phyloP scores from a whole-genome alignment of 2,797 vertebrate species.

The Trachops cirrhosus region DNA sequence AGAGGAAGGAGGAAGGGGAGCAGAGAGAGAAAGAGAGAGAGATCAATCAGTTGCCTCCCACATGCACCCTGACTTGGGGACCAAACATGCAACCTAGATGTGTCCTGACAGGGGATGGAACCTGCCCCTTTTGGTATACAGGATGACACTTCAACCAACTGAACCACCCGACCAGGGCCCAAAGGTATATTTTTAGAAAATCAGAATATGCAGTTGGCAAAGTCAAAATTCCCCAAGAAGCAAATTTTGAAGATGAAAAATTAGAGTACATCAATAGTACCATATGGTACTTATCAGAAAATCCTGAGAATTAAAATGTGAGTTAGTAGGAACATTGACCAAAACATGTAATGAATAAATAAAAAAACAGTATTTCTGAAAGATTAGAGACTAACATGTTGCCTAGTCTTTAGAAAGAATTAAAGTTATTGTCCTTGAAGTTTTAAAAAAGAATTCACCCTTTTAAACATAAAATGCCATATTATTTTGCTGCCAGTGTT shows the following conservation, averaged over 20 bases:
- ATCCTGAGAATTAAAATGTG: background rate
- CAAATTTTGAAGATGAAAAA: background rate
- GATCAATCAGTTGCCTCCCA: background rate
- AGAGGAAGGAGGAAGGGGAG: background rate
- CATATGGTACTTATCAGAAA: background rate
- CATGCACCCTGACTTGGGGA: background rate
- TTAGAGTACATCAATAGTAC: background rate
- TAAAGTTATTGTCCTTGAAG: background rate
- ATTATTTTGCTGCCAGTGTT: background rate
- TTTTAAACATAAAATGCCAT: background rate
- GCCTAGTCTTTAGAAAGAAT: background rate
- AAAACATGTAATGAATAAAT: background rate
- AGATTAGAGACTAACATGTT: background rate
- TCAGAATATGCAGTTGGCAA: background rate
- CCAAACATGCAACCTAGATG: background rate
- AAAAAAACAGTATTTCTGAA: background rate
- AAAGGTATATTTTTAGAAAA: background rate
- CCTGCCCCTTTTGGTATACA: background rate
- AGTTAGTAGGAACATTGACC: background rate
- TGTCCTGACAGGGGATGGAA: background rate
- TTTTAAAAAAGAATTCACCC: background rate
- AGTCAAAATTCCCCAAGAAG: background rate
- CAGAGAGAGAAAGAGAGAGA: no score
- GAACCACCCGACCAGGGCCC: background rate
- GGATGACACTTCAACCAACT: background rate